Percentiles rank a stretch among this genome's conserved stretches.
These are phyloP conservation scores for Hyaena hyaena DNA, from an alignment of 2,113 vertebrate species.

Conservation along the genomic window DNA sequence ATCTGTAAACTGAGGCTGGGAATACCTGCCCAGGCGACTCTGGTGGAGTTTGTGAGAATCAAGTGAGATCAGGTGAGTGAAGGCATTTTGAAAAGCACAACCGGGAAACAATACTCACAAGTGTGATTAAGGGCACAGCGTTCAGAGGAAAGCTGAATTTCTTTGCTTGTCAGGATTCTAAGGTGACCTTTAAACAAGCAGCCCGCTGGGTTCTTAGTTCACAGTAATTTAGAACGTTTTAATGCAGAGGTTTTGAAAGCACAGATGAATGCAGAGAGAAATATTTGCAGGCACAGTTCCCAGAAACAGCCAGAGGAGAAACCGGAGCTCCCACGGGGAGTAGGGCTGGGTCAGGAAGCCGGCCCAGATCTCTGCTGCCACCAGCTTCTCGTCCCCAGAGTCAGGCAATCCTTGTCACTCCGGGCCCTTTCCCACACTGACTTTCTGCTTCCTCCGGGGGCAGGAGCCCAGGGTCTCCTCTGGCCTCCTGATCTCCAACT, in stretches of 20 bases:
- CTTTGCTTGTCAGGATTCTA: slow-evolving; percentile 44
- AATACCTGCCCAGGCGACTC: neutral
- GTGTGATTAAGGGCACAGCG: neutral
- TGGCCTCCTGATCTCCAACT: neutral
- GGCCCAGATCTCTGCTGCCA: neutral
- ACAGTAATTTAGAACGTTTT: neutral
- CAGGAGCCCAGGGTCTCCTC: neutral
- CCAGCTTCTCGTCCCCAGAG: neutral
- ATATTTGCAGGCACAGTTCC: slow-evolving; percentile 50
- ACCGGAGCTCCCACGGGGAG: neutral
- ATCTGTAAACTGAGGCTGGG: neutral
- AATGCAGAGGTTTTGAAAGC: slow-evolving; percentile 46
- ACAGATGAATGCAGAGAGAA: slow-evolving; percentile 22
- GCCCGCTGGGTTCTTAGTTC: neutral
- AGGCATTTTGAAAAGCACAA: neutral
- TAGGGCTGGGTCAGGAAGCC: neutral
- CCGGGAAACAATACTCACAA: neutral
- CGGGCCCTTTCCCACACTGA: neutral
- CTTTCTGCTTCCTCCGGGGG: neutral
- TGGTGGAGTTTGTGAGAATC: neutral
- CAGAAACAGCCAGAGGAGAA: slow-evolving; percentile 53
- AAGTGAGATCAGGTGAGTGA: neutral
- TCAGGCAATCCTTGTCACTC: neutral
- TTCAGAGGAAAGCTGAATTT: neutral
- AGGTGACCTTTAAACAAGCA: slow-evolving; percentile 54